Base-by-base conservation (phyloP, 2,888 invertebrate genomes). In the Synanthedon tipuliformis region DNA sequence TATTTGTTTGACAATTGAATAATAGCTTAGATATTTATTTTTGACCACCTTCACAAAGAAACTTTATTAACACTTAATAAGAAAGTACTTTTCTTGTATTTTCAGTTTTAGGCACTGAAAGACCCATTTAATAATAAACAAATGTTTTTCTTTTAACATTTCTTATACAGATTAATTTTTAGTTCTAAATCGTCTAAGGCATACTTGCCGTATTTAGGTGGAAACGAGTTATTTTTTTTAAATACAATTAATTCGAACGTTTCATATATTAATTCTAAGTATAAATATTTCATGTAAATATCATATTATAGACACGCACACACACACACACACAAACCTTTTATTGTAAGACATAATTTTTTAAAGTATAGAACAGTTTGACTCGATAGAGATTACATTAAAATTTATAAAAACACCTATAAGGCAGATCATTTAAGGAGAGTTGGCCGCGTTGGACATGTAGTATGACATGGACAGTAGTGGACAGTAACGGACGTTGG, bases 381-480 rank as follows among this genome's bases (percentile, higher is more conserved):
- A 70, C 65, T 73, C 70, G 64, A 63, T 75, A 76, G 72, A 81
- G 75, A 77, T 75, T 49, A 49, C 49, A 49, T 49, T 45, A 45
- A 81, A 64, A 75, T 74, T 75, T 79, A 78, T 78, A 81, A 79
- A 81, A 78, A 85, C 83, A 86, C 71, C 79, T 79, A 84, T 85
- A 86, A 86, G 85, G 85, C 85, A 86, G 83, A 81, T 79, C 73
- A 74, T 77, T 69, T 71, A 78, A 80, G 77, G 75, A 78, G 71
- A 68, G 59, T 59, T 59, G 71, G 70, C 74, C 72, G 75, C 79
- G 71, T 69, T 71, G 71, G 63, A 49, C 45, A 45, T 45, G 45
- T 13, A 45, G 45, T 2, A n/a, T 3, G 12, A 23, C 1, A 5
- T 23, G 23, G 4, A 23, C 23, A 23, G 23, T 23, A 4, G 23